Evolutionary conservation across 2,888 invertebrate species (phyloP).

Genomic region (Oscheius onirici): DNA sequence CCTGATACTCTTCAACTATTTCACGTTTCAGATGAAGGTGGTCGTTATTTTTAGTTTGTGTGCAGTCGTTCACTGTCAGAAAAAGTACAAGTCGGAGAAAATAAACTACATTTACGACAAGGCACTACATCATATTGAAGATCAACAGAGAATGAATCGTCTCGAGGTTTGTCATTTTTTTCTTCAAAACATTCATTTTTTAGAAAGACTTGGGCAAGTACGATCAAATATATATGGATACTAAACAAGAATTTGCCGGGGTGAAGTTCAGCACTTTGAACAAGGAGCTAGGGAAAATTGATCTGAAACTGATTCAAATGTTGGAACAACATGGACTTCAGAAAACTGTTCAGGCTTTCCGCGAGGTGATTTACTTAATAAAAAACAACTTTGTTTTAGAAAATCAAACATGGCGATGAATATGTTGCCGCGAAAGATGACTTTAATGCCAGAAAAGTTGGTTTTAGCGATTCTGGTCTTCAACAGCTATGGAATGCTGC

Average conservation of each 20-base stretch:
- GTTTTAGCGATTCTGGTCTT: constrained; percentile 57
- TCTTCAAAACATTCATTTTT: constrained; percentile 28
- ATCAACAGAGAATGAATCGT: constrained; percentile 40
- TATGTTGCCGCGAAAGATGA: constrained; percentile 36
- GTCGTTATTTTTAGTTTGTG: too few species aligned
- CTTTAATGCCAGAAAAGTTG: constrained; percentile 31
- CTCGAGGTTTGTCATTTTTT: background rate
- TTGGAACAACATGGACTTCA: constrained; percentile 63
- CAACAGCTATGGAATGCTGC: constrained; percentile 63
- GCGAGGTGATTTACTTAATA: constrained; percentile 49
- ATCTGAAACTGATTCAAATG: constrained; percentile 58
- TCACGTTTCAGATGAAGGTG: constrained; percentile 11
- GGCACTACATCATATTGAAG: constrained; percentile 55
- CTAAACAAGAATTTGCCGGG: constrained; percentile 49
- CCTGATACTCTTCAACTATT: background rate
- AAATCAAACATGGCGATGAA: constrained; percentile 47
- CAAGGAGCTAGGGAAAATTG: constrained; percentile 50
- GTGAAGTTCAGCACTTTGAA: constrained; percentile 31
- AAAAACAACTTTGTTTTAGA: constrained; percentile 33
- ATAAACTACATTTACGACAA: constrained; percentile 68
- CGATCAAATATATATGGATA: constrained; percentile 60
- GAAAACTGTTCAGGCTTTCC: constrained; percentile 60
- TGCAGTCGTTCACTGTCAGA: background rate
- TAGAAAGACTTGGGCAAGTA: constrained; percentile 61
- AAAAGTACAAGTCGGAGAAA: constrained; percentile 59